These are phyloP conservation scores for Caerostris extrusa DNA, from an alignment of 1,140 invertebrate genomes.

Conservation along the genomic window DNA sequence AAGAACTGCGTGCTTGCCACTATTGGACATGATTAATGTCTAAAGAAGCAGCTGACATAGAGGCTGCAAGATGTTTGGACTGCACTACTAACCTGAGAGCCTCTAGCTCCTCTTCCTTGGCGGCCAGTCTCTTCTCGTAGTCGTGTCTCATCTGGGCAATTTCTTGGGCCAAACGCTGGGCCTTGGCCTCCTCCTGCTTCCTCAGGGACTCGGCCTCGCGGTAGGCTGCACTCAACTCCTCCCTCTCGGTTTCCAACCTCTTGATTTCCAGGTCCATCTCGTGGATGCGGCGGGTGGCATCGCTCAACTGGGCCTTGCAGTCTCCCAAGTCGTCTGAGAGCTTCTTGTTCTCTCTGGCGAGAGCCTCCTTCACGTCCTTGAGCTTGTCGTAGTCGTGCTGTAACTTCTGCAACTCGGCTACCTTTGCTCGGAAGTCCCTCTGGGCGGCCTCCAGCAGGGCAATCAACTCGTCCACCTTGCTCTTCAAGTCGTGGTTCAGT, in stretches of 20 bases:
- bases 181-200: conserved; percentile 95
- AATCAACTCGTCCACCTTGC: conserved; percentile 92
- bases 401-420: conserved; percentile 91
- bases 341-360: conserved; percentile 97
- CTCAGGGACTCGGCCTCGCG: conserved; percentile 97
- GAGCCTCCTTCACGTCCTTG: conserved; percentile 93
- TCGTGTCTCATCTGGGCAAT: conserved; percentile 95
- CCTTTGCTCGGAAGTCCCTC: conserved; percentile 93
- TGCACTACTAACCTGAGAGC: conserved; percentile 88
- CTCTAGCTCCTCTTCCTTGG: conserved; percentile 98
- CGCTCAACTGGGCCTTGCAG: conserved; percentile 92
- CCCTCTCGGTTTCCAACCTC: conserved; percentile 97
- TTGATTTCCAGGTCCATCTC: conserved; percentile 97
- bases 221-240: conserved; percentile 97
- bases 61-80: background rate
- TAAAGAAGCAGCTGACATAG: no score
- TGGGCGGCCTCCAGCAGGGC: conserved; percentile 93
- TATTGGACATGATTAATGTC: no score
- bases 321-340: conserved; percentile 95
- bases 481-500: conserved; percentile 89
- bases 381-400: conserved; percentile 96
- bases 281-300: conserved; percentile 95
- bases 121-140: conserved; percentile 93
- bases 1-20: no score
- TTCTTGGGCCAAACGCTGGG: conserved; percentile 92